Conservation (phyloP, 92 coral and sea anemone species). For the Parazoanthus swiftii region DNA sequence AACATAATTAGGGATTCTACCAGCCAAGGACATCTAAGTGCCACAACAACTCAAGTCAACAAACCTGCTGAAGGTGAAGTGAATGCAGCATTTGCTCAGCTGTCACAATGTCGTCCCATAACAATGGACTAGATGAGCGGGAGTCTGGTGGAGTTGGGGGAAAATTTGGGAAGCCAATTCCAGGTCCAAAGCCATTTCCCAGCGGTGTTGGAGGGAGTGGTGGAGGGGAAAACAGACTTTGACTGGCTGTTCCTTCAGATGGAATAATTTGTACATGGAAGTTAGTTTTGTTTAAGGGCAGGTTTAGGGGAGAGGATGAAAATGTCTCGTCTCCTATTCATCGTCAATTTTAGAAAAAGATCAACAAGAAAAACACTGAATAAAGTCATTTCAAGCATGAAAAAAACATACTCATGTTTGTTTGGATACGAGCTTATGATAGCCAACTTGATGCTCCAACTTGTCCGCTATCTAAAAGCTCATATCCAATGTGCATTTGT, state of each 20-base stretch:
- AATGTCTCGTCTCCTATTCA: too few species aligned
- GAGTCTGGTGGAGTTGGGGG: conserved; percentile 97
- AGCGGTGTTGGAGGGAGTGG: conserved; percentile 60
- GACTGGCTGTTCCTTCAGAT: conserved; percentile 68
- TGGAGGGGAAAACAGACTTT: conserved; percentile 70
- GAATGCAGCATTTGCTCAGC: conserved; percentile 43
- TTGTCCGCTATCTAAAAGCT: too few species aligned
- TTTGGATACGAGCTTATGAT: too few species aligned
- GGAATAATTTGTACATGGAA: neutral
- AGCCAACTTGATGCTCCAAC: too few species aligned
- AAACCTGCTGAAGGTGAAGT: conserved; percentile 37
- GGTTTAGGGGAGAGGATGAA: too few species aligned
- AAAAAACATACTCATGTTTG: too few species aligned
- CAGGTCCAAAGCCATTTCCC: conserved; percentile 37
- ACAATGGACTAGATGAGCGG: conserved; percentile 86
- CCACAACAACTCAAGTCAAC: neutral
- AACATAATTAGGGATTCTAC: neutral
- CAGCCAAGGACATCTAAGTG: too few species aligned
- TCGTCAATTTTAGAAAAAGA: too few species aligned
- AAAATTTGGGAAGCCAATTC: conserved; percentile 56
- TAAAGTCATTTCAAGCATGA: too few species aligned
- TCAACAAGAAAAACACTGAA: too few species aligned
- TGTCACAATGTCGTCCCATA: conserved; percentile 62
- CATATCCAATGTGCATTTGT: too few species aligned
- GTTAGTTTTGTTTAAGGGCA: too few species aligned